Evolutionary conservation across 2,797 vertebrate species (phyloP), one percentile per base, ranked within the genome.

Genomic region (Gallinago stenura): DNA sequence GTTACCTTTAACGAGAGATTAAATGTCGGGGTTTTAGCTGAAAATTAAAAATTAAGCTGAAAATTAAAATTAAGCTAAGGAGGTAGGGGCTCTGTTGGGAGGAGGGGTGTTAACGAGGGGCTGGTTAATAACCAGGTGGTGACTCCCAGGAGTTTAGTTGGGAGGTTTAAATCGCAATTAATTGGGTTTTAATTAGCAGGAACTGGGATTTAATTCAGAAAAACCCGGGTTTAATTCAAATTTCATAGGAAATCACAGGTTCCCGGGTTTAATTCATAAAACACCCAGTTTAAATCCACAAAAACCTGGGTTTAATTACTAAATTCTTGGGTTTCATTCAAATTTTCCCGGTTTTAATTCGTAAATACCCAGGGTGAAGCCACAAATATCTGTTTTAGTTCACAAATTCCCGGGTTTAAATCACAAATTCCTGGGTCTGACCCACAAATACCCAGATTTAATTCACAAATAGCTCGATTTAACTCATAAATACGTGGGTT

Each of bases 1-100:
- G 15, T 51, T 20, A 0, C 1, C 2, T 14, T 35, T 28, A 3
- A 25, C 1, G 6, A 26, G 18, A 46, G 61, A 30, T 16, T 26
- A 15, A 9, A 26, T 39, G 4, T 7, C 1, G 0, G 57, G 35
- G 4, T 30, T 46, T 1, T 19, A 18, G 8, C 26, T 28, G 64
- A 35, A 19, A 50, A 10, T 13, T 13, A 8, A 18, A 12, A 39
- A 39, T 39, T 39, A 39, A 39, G 37, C 6, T 39, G 37, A 39
- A 39, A 39, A 39, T 39, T 39, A 39, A 39, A 25, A 10, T 13
- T 13, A 8, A 18, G 41, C n/a, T n/a, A n/a, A n/a, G n/a, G n/a
- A n/a, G n/a, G n/a, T n/a, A n/a, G n/a, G 1, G 8, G 33, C 24
- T 13, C n/a, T 24, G 46, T 26, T n/a, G 17, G 33, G 22, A 65